These are phyloP conservation scores for Periphyllus acericola DNA, from an alignment of 2,888 invertebrate genomes.

Conservation along the genomic window DNA sequence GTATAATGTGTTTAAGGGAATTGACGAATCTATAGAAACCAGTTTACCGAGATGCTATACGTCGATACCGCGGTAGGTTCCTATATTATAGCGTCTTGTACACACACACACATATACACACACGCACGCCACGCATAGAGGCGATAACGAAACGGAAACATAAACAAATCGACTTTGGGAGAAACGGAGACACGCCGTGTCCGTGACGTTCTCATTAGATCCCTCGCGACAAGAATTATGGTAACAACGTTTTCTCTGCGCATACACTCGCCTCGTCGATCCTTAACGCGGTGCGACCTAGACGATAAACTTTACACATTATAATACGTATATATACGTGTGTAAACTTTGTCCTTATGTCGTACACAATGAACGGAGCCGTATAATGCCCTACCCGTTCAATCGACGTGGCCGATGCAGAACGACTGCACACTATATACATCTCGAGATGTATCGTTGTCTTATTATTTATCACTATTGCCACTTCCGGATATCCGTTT, in stretches of 20 bases:
- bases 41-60: background rate
- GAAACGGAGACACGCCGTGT: background rate
- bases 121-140: too few relatives aligned
- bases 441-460: too few relatives aligned
- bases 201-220: background rate
- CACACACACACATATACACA: background rate
- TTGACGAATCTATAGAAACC: conserved; percentile 13
- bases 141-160: conserved; percentile 38
- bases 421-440: too few relatives aligned
- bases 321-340: background rate
- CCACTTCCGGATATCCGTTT: too few relatives aligned
- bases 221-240: background rate
- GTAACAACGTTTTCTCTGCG: background rate
- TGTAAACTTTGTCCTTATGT: too few relatives aligned
- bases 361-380: too few relatives aligned
- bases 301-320: too few relatives aligned
- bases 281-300: background rate
- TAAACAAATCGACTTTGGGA: conserved; percentile 37
- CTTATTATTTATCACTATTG: too few relatives aligned
- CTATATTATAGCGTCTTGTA: background rate
- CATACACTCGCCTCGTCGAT: background rate
- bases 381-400: too few relatives aligned
- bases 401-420: too few relatives aligned
- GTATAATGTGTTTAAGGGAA: background rate
- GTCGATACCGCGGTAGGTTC: background rate